These are phyloP conservation scores for Hippocampus abdominalis DNA, from an alignment of 2,113 vertebrate species.

Conservation along the genomic window DNA sequence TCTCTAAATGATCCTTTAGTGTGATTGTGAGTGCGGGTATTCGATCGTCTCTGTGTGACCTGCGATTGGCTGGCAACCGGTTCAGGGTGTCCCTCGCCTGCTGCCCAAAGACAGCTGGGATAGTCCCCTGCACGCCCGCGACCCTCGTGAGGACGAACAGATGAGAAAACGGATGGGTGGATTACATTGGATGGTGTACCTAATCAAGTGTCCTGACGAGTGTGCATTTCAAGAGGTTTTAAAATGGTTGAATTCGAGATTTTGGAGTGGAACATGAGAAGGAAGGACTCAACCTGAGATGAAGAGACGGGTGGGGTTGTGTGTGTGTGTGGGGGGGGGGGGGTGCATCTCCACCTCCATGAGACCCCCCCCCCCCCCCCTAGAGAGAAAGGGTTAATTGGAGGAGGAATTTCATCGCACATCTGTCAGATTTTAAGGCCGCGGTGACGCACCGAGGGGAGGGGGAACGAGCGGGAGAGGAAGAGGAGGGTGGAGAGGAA, in stretches of 20 bases:
- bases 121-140: too few species aligned
- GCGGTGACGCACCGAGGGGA: conserved; percentile 73
- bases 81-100: too few species aligned
- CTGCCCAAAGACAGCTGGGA: too few species aligned
- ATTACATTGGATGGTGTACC: background rate
- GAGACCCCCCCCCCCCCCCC: conserved; percentile 26
- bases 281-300: background rate
- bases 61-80: too few species aligned
- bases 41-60: too few species aligned
- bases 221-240: background rate
- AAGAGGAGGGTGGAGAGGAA: conserved; percentile 53
- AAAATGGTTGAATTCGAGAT: background rate
- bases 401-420: conserved; percentile 81
- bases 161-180: too few species aligned
- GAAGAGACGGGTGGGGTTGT: too few species aligned
- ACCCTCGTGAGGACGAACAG: too few species aligned
- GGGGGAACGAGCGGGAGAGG: conserved; percentile 51
- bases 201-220: background rate
- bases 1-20: too few species aligned
- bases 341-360: conserved; percentile 43
- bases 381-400: conserved; percentile 77
- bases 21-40: too few species aligned
- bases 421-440: conserved; percentile 82
- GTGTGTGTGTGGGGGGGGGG: background rate
- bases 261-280: background rate